phyloP scores from a whole-genome alignment of 35 echinoderm and acorn worm species.

The Heliocidaris erythrogramma region DNA sequence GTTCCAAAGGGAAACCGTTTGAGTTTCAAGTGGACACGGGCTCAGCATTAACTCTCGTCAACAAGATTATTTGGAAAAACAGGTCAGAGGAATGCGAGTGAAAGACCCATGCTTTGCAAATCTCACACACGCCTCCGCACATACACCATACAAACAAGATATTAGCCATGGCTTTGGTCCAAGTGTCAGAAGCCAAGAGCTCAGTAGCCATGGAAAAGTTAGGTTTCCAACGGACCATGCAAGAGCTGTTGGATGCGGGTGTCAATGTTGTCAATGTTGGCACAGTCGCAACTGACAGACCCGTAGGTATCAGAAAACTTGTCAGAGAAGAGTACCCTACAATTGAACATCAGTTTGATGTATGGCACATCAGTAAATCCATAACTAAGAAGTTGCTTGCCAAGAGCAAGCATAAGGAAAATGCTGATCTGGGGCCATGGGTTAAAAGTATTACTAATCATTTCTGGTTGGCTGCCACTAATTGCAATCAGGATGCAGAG shows the following conservation, averaged over 20 bases:
- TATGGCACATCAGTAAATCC: constrained; percentile 55
- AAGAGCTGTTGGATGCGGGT: not conserved
- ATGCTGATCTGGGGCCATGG: constrained; percentile 38
- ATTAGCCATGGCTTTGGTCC: too few species aligned
- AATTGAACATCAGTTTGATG: constrained; percentile 68
- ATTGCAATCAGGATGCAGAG: not conserved
- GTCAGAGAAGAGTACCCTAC: constrained; percentile 42
- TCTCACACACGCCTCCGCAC: too few species aligned
- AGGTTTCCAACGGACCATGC: too few species aligned
- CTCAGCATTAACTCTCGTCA: too few species aligned
- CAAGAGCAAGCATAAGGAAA: constrained; percentile 34
- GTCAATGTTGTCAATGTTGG: not conserved
- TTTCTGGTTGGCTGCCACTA: constrained; percentile 37
- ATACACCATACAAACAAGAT: too few species aligned
- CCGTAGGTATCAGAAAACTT: constrained; percentile 29
- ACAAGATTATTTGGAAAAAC: too few species aligned
- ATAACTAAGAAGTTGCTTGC: constrained; percentile 35
- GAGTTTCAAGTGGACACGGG: too few species aligned
- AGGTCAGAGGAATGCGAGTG: too few species aligned
- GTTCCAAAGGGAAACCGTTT: too few species aligned
- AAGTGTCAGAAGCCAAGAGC: too few species aligned
- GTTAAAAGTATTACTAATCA: constrained; percentile 39
- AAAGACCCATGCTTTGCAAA: too few species aligned
- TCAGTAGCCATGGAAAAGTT: too few species aligned
- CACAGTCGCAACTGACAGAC: constrained; percentile 64